Conservation (phyloP, 1,140 invertebrate species). For the fruit fly (Drosophila melanogaster) region DNA sequence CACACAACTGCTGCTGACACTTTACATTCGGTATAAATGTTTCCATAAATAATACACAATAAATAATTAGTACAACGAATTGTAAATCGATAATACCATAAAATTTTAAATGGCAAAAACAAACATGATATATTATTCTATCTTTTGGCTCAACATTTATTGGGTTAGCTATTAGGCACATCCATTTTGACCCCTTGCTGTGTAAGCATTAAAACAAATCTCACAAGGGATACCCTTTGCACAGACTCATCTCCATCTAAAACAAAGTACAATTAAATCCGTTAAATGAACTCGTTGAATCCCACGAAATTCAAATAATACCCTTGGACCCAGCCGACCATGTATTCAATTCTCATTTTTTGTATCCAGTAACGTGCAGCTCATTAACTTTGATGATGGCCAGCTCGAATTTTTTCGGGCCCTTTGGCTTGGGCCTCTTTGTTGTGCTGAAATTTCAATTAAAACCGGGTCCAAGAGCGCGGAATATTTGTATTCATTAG, state of each 20-base stretch:
- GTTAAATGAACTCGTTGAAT: conserved; percentile 78
- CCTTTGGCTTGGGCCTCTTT: conserved; percentile 24
- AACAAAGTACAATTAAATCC: conserved; percentile 72
- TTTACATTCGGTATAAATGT: conserved; percentile 15
- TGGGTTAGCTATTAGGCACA: background rate
- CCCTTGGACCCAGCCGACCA: conserved; percentile 40
- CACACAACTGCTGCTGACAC: conserved; percentile 31
- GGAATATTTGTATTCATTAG: conserved; percentile 77
- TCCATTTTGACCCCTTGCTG: conserved; percentile 4
- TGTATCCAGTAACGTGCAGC: conserved; percentile 44
- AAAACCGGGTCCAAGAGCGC: conserved; percentile 38
- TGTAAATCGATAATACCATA: too few species aligned
- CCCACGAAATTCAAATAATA: conserved; percentile 60
- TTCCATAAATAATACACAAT: conserved; percentile 9
- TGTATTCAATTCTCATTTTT: conserved; percentile 30
- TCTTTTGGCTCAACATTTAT: too few species aligned
- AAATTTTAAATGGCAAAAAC: too few species aligned
- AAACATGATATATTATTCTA: too few species aligned
- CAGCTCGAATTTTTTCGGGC: conserved; percentile 27
- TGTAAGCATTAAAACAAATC: conserved; percentile 39
- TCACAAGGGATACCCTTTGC: conserved; percentile 22
- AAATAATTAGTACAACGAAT: conserved; percentile 13
- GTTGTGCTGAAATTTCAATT: conserved; percentile 68
- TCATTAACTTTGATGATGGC: conserved; percentile 72
- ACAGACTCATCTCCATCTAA: background rate